A percentile compares a stretch with the other conserved stretches of the same genome.
phyloP scores from a whole-genome alignment of 2,113 vertebrate species.

The Tachycineta bicolor region DNA sequence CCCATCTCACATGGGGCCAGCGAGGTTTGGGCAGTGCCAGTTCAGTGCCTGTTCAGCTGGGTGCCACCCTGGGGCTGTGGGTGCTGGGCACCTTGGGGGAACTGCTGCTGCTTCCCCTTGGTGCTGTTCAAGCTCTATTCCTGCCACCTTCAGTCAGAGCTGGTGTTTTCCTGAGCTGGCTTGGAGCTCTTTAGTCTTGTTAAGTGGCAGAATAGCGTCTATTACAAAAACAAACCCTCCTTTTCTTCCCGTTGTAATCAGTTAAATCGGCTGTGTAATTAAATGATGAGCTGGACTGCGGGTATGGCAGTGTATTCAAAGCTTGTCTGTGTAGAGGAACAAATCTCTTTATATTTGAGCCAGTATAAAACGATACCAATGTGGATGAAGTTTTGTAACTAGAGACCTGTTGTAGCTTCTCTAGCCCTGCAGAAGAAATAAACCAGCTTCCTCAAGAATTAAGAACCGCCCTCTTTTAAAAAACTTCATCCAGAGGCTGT shows the following conservation, averaged over 20 bases:
- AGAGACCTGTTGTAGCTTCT: background rate
- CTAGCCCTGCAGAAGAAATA: background rate
- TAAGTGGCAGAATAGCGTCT: background rate
- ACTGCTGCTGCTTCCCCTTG: background rate
- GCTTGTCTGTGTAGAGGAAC: background rate
- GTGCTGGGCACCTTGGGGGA: background rate
- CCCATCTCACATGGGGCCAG: rapidly evolving
- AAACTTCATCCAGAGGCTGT: background rate
- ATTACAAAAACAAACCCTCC: background rate
- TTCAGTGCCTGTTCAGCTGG: background rate
- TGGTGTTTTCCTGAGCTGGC: background rate
- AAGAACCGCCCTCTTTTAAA: rapidly evolving
- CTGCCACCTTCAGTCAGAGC: background rate
- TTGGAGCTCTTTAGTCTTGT: background rate
- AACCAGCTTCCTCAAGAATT: background rate
- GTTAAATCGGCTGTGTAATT: constrained; percentile 45
- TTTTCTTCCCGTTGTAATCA: constrained; percentile 9
- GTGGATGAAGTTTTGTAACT: background rate
- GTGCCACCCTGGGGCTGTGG: too few relatives aligned
- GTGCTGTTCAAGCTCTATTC: background rate
- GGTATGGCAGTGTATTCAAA: background rate
- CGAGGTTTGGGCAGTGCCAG: background rate
- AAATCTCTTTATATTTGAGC: background rate
- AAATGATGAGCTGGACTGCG: background rate
- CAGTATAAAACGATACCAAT: background rate